Evolutionary conservation across 2,888 invertebrate genomes (phyloP).

Genomic region (Adelphocoris suturalis): DNA sequence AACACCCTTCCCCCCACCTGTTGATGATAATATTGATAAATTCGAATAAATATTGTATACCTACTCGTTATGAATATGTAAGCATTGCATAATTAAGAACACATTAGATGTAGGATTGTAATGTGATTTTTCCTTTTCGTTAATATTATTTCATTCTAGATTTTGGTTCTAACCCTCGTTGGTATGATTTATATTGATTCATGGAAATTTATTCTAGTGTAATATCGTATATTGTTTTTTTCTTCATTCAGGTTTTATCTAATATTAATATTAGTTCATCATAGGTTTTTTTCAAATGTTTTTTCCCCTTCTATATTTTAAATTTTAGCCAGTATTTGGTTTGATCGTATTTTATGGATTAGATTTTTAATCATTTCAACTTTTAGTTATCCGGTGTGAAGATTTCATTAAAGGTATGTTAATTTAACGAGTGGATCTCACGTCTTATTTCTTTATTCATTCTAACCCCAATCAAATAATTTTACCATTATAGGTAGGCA

Average conservation of each 20-base stretch:
- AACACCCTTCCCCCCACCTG: constrained; percentile 48
- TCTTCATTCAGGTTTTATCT: constrained; percentile 14
- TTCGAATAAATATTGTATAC: constrained; percentile 40
- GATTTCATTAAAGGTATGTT: constrained; percentile 66
- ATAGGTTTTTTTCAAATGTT: constrained; percentile 6
- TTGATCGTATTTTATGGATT: constrained; percentile 35
- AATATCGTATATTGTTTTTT: constrained; percentile 25
- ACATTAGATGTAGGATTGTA: constrained; percentile 58
- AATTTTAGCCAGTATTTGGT: constrained; percentile 24
- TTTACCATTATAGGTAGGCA: too few relatives aligned
- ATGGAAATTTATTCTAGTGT: constrained; percentile 35
- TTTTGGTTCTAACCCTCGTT: constrained; percentile 46
- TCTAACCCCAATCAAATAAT: neutral
- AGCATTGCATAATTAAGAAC: constrained; percentile 64
- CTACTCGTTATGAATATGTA: constrained; percentile 58
- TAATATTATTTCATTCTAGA: constrained; percentile 20
- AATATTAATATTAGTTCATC: neutral
- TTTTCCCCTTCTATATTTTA: constrained; percentile 33
- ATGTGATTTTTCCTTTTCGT: constrained; percentile 61
- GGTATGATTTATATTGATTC: neutral
- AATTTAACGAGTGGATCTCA: constrained; percentile 46
- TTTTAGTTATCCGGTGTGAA: constrained; percentile 60
- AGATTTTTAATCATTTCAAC: constrained; percentile 29
- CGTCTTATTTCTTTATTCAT: neutral
- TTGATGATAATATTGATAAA: constrained; percentile 42